Evolutionary conservation across 1,140 invertebrate species (phyloP), one percentile per base, ranked within the genome.

Genomic region (Drosophila parabipectinata): DNA sequence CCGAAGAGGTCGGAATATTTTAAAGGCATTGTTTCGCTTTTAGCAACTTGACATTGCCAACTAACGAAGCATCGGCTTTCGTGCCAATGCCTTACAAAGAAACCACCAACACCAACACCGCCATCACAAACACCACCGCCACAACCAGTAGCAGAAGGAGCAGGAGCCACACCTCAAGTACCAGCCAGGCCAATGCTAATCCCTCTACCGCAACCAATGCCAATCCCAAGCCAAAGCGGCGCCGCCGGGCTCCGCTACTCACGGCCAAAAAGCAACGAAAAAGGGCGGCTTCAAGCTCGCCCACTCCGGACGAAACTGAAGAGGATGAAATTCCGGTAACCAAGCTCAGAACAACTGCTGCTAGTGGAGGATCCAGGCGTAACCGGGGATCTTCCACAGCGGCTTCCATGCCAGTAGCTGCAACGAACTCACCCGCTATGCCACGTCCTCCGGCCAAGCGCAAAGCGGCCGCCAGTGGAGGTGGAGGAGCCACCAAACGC

Each of bases 11-110:
- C 7, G 1, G 51, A 58, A 18, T 57, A 6, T 3, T 0, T 0
- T 1, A 9, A 48, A 34, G 9, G 1, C 15, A 63, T 39, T 4
- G 4, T 0, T 8, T 41, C 45, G 3, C 0, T 47, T 66, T 48
- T 41, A 87, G 83, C 79, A 79, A 80, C 52, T 50, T 87, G 54
- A 76, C 28, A 83, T 88, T 87, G 72, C 72, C 84, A 69, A 85
- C 80, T 58, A 52, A 59, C 58, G 67, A 44, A 15, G 67, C 53
- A 10, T 87, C 82, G 51, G 83, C 83, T 5, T 87, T 87, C 62
- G 83, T 83, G 56, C 71, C 75, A 56, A 83, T 82, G 67, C 72
- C 72, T 39, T 66, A 53, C 28, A 41, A 54, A 58, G 60, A 54
- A 47, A 62, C 34, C 32, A 64, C 59, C 32, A 78, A 45, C 41